Base-by-base conservation (phyloP, 2,888 invertebrate genomes). In the Scaeva pyrastri region DNA sequence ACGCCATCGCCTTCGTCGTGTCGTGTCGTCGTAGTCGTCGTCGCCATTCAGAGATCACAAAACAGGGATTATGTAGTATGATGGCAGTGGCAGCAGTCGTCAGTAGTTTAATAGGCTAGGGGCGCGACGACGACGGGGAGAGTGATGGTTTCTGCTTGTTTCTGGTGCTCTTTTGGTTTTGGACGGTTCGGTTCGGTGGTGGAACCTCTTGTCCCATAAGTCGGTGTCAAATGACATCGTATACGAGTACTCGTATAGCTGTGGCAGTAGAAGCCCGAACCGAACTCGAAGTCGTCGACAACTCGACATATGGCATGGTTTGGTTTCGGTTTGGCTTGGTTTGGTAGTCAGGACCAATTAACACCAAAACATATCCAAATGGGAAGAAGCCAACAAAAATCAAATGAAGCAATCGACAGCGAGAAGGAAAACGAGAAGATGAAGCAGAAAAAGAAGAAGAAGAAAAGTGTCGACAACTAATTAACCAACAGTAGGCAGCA, bases 341-440 rank as follows among this genome's bases (percentile, higher is more conserved):
- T 81, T 52, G 56, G 74, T 71, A 82, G 86, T 75, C 86, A 82
- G 74, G 77, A 86, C 82, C 86, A 86, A 86, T 86, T 86, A 86
- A 86, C 86, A 86, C 82, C 86, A 56, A 86, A 82, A 78, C 82
- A 84, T 31, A 31, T 64, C 48, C 48, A 66, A 74, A 82, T 74
- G 36, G 76, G 45, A 77, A 74, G 86, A 81, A 82, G 82, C 82
- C 86, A 86, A 86, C 77, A 82, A 86, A 82, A 58, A 73, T 45
- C 77, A 56, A 81, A 64, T 81, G 77, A 48, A 86, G 86, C 76
- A 86, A 86, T 86, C 86, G 81, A 74, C 64, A 45, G 11, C 8
- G 68, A 62, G 77, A 73, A 19, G 56, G 4, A 26, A 21, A 56
- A 56, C 11, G 2, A 56, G 26, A 31, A 7, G 14, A 31, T n/a